phyloP scores from a whole-genome alignment of 2,888 invertebrate genomes.

The Eupithecia subfuscata region DNA sequence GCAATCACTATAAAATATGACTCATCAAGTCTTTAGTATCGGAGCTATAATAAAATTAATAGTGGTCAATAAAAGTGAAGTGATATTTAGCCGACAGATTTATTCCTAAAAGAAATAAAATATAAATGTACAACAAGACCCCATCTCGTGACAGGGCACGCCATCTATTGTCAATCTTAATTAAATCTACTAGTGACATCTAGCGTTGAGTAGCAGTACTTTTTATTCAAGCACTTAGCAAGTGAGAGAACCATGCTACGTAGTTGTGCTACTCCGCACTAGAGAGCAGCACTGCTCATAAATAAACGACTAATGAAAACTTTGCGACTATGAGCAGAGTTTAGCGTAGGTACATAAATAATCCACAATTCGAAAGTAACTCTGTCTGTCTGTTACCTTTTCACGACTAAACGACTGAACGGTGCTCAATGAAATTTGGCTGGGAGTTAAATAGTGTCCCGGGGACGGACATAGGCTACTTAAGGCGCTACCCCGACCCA shows the following conservation, averaged over 20 bases:
- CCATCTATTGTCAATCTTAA: neutral
- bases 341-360: too few relatives aligned
- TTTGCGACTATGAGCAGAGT: too few relatives aligned
- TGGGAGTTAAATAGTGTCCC: too few relatives aligned
- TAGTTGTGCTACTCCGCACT: neutral
- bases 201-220: neutral
- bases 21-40: slow-evolving; percentile 44
- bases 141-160: neutral
- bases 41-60: slow-evolving; percentile 40
- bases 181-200: neutral
- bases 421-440: too few relatives aligned
- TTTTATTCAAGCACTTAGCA: neutral
- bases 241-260: neutral
- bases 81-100: neutral
- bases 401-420: too few relatives aligned
- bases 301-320: neutral
- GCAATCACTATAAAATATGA: slow-evolving; percentile 58
- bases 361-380: too few relatives aligned
- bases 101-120: neutral
- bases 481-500: too few relatives aligned
- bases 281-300: neutral
- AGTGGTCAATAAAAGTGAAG: slow-evolving; percentile 4
- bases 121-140: neutral
- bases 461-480: too few relatives aligned
- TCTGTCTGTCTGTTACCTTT: too few relatives aligned